These are phyloP conservation scores for Epinotia nisella DNA, from an alignment of 2,888 invertebrate species.

Conservation along the genomic window DNA sequence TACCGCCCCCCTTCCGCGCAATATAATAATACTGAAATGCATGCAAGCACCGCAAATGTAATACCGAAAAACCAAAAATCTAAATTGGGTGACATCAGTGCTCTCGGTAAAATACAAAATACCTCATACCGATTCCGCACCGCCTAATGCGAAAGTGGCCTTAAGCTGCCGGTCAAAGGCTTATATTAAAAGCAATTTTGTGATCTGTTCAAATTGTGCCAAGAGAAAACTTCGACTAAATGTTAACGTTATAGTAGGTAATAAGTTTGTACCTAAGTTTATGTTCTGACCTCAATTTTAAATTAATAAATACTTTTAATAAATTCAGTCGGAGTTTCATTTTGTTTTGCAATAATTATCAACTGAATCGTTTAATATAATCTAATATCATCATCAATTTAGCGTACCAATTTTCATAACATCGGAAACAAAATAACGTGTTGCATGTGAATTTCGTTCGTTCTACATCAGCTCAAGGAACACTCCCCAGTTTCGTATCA, in stretches of 20 bases:
- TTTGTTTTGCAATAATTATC: background rate
- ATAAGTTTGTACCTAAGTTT: conserved; percentile 77
- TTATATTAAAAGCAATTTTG: conserved; percentile 48
- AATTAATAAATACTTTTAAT: conserved; percentile 73
- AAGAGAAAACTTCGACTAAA: conserved; percentile 59
- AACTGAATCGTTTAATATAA: no score
- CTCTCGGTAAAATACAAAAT: no score
- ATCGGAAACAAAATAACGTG: background rate
- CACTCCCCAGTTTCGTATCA: background rate
- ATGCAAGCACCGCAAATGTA: no score
- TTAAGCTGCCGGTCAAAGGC: background rate
- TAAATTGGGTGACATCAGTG: no score
- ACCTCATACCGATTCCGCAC: no score
- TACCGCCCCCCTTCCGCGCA: no score
- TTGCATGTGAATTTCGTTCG: background rate
- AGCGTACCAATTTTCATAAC: no score
- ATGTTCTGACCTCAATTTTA: conserved; percentile 68
- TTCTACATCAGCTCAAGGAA: background rate
- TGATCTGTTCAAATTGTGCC: conserved; percentile 66
- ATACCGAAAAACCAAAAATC: no score
- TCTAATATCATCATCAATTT: no score
- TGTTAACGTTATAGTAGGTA: conserved; percentile 65
- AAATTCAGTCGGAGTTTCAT: conserved; percentile 45
- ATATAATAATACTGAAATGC: no score
- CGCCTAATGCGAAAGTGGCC: no score